Evolutionary conservation across 2,113 vertebrate genomes (phyloP).

Genomic region (Xyliphius kryptos): DNA sequence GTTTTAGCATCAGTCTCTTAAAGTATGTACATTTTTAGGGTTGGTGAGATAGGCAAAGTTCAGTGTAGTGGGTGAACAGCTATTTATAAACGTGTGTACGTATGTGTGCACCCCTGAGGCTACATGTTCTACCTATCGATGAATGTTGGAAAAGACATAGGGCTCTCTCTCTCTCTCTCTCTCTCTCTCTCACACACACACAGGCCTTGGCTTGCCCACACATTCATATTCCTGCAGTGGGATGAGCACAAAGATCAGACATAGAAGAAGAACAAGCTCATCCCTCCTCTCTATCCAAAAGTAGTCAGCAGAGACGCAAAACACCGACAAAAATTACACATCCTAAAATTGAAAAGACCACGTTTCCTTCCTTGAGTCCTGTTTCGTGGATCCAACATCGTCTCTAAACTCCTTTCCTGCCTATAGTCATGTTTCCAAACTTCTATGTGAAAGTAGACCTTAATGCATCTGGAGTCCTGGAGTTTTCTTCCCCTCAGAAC

Average conservation of each 20-base stretch:
- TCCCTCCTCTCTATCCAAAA: conserved; percentile 7
- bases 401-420: too few relatives aligned
- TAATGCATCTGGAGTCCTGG: neutral
- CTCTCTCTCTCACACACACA: conserved; percentile 33
- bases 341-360: neutral
- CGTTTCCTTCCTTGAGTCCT: neutral
- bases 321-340: too few relatives aligned
- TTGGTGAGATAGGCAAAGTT: conserved; percentile 20
- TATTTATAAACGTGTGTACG: conserved; percentile 5
- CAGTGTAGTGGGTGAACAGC: conserved; percentile 5
- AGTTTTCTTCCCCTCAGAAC: too few relatives aligned
- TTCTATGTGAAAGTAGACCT: too few relatives aligned
- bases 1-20: conserved; percentile 7
- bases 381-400: neutral
- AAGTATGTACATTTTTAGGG: conserved; percentile 26
- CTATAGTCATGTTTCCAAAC: too few relatives aligned
- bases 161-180: conserved; percentile 4
- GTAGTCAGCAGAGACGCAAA: too few relatives aligned
- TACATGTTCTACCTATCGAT: conserved; percentile 25
- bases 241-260: conserved; percentile 26
- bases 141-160: conserved; percentile 27
- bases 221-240: conserved; percentile 30
- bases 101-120: conserved; percentile 4
- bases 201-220: conserved; percentile 33
- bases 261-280: conserved; percentile 16